Percentiles rank a stretch among this genome's conserved stretches.
Conservation (phyloP, 2,888 invertebrate genomes). For the Brachylomia viminalis region DNA sequence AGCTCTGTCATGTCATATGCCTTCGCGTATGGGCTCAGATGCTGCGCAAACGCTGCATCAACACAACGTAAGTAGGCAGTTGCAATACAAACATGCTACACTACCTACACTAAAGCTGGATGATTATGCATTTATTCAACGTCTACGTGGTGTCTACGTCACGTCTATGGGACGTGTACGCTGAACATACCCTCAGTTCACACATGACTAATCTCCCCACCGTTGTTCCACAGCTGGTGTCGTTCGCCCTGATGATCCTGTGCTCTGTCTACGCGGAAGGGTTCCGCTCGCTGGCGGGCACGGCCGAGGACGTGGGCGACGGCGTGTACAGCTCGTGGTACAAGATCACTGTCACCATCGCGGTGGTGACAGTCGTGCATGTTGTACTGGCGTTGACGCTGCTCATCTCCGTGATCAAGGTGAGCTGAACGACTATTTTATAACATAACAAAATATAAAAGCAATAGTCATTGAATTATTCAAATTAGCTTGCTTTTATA, state of each 20-base stretch:
- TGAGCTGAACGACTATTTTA: constrained; percentile 47
- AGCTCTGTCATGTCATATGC: not conserved
- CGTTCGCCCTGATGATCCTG: constrained; percentile 74
- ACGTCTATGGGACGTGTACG: not conserved
- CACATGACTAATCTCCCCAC: not conserved
- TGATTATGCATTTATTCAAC: not conserved
- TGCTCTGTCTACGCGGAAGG: constrained; percentile 76
- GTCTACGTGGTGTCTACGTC: not conserved
- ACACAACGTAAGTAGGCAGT: not conserved
- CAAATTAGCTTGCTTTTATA: too few species aligned
- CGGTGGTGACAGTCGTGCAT: constrained; percentile 76
- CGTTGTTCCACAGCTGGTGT: constrained; percentile 73
- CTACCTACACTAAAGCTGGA: not conserved
- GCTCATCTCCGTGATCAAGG: constrained; percentile 76
- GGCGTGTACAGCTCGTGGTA: constrained; percentile 76
- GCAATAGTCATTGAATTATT: too few species aligned
- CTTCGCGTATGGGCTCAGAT: not conserved
- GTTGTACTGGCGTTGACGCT: constrained; percentile 77
- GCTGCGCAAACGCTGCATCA: not conserved
- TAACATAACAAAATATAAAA: too few species aligned
- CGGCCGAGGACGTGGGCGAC: constrained; percentile 78
- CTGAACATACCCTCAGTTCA: not conserved
- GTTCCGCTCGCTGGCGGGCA: constrained; percentile 70
- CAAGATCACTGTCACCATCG: constrained; percentile 71
- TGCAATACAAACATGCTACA: not conserved